These are phyloP conservation scores for Lepidonotus clava DNA, from an alignment of 2,888 invertebrate species.

Conservation along the genomic window DNA sequence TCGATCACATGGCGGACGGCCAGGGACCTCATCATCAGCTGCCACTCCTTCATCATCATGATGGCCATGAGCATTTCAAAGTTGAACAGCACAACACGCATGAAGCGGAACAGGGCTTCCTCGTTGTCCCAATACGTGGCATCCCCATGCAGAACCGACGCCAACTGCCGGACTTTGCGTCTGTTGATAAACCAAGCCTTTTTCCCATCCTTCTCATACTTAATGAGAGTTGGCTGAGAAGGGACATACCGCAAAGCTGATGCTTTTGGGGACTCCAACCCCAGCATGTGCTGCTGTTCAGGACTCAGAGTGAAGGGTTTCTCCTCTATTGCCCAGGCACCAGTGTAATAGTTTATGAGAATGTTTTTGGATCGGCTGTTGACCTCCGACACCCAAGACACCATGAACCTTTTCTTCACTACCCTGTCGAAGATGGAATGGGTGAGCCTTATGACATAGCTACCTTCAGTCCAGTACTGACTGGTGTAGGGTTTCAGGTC, in stretches of 20 bases:
- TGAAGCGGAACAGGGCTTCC: conserved; percentile 44
- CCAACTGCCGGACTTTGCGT: conserved; percentile 2
- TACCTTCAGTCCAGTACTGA: background rate
- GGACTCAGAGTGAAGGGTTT: background rate
- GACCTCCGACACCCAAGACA: conserved; percentile 17
- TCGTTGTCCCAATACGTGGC: conserved; percentile 45
- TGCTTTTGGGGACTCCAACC: background rate
- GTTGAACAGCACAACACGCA: conserved; percentile 33
- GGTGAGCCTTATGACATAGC: background rate
- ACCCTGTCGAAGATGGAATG: background rate
- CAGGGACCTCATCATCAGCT: conserved; percentile 19
- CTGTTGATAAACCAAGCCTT: conserved; percentile 8
- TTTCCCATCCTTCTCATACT: background rate
- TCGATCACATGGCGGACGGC: conserved; percentile 17
- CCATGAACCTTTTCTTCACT: background rate
- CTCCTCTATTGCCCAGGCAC: background rate
- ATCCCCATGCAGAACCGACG: background rate
- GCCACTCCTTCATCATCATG: conserved; percentile 38
- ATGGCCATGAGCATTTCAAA: conserved; percentile 31
- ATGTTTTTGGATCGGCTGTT: conserved; percentile 17
- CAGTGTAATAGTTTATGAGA: conserved; percentile 13
- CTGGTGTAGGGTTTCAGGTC: background rate
- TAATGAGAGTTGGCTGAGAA: background rate
- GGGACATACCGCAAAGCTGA: background rate
- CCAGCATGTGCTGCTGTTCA: conserved; percentile 19